These are phyloP conservation scores for Pterocles orientalis DNA, from an alignment of 2,113 vertebrate species.

Conservation along the genomic window DNA sequence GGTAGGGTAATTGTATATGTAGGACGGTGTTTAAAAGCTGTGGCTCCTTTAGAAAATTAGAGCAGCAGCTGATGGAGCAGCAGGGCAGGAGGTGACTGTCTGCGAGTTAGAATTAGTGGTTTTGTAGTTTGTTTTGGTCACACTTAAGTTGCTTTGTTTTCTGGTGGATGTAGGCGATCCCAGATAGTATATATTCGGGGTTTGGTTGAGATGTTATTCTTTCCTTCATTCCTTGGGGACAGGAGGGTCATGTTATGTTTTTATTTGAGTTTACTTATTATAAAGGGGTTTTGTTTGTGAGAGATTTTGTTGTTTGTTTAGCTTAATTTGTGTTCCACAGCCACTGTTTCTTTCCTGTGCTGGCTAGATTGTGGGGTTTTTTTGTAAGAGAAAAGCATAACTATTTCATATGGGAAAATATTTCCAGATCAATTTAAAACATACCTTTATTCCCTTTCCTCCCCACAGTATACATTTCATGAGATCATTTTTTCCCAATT, in stretches of 20 bases:
- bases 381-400: neutral
- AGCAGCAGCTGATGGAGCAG: neutral
- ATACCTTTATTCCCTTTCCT: conserved; percentile 63
- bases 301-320: neutral
- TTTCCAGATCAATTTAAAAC: conserved; percentile 52
- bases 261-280: neutral
- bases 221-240: neutral
- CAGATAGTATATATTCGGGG: neutral
- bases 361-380: neutral
- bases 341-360: neutral
- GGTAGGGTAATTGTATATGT: neutral
- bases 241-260: neutral
- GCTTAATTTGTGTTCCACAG: neutral
- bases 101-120: neutral
- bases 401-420: conserved; percentile 31
- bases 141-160: neutral
- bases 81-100: conserved; percentile 4
- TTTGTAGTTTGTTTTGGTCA: conserved; percentile 35
- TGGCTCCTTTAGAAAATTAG: neutral
- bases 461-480: conserved; percentile 41
- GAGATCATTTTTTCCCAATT: conserved; percentile 32
- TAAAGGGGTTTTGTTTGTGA: neutral
- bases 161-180: neutral
- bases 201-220: neutral
- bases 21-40: neutral